phyloP scores from a whole-genome alignment of 2,797 vertebrate genomes.

The Argentina silus region DNA sequence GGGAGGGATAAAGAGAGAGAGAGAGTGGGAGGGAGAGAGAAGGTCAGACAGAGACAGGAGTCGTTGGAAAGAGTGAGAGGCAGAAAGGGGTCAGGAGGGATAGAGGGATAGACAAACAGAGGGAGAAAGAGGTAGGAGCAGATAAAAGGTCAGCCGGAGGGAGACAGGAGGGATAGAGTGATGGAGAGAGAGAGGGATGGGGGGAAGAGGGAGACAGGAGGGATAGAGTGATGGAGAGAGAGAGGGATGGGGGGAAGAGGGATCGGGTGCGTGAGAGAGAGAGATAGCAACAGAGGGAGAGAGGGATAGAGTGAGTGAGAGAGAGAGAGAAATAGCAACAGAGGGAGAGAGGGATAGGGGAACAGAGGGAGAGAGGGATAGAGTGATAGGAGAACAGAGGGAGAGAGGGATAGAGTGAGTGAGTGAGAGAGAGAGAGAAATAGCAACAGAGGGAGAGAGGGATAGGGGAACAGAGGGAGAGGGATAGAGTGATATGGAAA shows the following conservation, averaged over 20 bases:
- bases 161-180: conserved; percentile 24
- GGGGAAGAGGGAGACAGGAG: neutral
- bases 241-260: neutral
- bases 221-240: conserved; percentile 14
- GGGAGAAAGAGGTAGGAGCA: conserved; percentile 53
- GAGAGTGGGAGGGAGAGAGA: neutral
- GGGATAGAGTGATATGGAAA: conserved; percentile 52
- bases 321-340: conserved; percentile 15
- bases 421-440: conserved; percentile 33
- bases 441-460: neutral
- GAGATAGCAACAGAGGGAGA: conserved; percentile 7
- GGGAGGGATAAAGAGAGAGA: neutral
- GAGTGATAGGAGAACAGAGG: conserved; percentile 47
- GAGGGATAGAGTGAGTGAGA: conserved; percentile 4
- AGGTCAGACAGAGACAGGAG: neutral
- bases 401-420: conserved; percentile 39
- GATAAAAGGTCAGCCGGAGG: conserved; percentile 17
- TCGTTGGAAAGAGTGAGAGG: neutral
- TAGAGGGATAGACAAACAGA: conserved; percentile 20
- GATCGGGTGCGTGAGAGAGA: conserved; percentile 9
- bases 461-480: conserved; percentile 20
- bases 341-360: conserved; percentile 75
- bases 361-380: conserved; percentile 24
- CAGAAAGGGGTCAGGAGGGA: conserved; percentile 2
- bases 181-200: conserved; percentile 35